Percentiles rank a stretch among this genome's conserved stretches.
Evolutionary conservation across 2,888 invertebrate species (phyloP).

Genomic region (Polydrusus cervinus): DNA sequence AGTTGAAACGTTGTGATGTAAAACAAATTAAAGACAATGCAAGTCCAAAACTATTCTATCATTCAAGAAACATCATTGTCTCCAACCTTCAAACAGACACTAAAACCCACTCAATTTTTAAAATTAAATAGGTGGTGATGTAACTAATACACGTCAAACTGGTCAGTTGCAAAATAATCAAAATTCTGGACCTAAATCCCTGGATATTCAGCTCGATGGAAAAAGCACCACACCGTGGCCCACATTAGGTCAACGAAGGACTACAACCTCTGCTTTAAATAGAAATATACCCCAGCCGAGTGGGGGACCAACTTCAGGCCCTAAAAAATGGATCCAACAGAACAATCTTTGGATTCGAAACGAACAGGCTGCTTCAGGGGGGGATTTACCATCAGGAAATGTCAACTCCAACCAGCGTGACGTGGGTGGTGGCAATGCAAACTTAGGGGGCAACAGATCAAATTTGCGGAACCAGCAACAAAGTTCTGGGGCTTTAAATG

Average conservation of each 20-base stretch:
- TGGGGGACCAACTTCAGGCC: constrained; percentile 3
- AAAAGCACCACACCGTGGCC: constrained; percentile 63
- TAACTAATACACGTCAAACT: constrained; percentile 26
- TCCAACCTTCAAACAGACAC: too few relatives aligned
- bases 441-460: neutral
- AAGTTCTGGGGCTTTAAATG: neutral
- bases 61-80: too few relatives aligned
- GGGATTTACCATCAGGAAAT: constrained; percentile 21
- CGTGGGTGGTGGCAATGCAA: neutral
- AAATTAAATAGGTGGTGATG: constrained; percentile 30
- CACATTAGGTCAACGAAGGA: constrained; percentile 56
- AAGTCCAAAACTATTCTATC: too few relatives aligned
- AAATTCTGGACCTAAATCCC: constrained; percentile 11
- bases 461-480: neutral
- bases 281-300: constrained; percentile 5
- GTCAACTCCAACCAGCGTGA: too few relatives aligned
- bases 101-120: neutral
- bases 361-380: constrained; percentile 44
- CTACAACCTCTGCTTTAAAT: constrained; percentile 9
- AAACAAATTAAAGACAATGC: too few relatives aligned
- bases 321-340: constrained; percentile 52
- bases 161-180: constrained; percentile 1
- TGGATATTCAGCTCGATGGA: constrained; percentile 1
- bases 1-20: too few relatives aligned
- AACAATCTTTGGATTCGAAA: constrained; percentile 55